Evolutionary conservation across 2,888 invertebrate species (phyloP).

Genomic region (Thecophora atra): DNA sequence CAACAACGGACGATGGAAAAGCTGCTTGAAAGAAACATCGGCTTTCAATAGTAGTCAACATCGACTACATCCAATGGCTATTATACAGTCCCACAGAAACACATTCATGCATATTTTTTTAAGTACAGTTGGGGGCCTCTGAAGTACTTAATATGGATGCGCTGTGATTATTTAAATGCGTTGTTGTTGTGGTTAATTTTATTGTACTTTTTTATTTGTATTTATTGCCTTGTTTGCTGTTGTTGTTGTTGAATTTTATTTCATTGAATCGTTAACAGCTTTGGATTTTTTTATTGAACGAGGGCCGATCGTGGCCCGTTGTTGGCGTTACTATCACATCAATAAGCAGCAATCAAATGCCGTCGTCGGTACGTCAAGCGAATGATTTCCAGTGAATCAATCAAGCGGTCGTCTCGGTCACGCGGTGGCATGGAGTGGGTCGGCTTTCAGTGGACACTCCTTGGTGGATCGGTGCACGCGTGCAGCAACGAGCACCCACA

Average conservation of each 20-base stretch:
- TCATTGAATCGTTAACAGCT: conserved; percentile 20
- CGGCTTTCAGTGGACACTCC: conserved; percentile 11
- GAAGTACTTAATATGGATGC: conserved; percentile 28
- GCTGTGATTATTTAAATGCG: conserved; percentile 10
- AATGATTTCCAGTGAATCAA: conserved; percentile 33
- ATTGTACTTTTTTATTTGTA: conserved; percentile 23
- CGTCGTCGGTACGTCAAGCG: conserved; percentile 27
- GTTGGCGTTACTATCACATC: neutral
- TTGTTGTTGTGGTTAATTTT: conserved; percentile 18
- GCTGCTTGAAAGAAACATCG: neutral
- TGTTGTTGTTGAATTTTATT: conserved; percentile 14
- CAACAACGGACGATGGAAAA: neutral
- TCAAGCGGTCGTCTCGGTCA: conserved; percentile 21
- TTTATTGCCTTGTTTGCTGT: conserved; percentile 13
- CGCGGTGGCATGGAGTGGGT: neutral
- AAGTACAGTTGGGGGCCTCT: neutral
- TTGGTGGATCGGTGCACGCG: conserved; percentile 22
- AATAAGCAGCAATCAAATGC: neutral
- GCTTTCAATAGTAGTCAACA: neutral
- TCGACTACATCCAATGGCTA: neutral
- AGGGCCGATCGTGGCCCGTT: neutral
- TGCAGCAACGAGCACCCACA: neutral
- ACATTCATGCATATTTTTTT: neutral
- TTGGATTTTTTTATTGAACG: conserved; percentile 13
- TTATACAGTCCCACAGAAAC: neutral